phyloP scores from a whole-genome alignment of 2,113 vertebrate genomes.

The Xiphophorus hellerii region DNA sequence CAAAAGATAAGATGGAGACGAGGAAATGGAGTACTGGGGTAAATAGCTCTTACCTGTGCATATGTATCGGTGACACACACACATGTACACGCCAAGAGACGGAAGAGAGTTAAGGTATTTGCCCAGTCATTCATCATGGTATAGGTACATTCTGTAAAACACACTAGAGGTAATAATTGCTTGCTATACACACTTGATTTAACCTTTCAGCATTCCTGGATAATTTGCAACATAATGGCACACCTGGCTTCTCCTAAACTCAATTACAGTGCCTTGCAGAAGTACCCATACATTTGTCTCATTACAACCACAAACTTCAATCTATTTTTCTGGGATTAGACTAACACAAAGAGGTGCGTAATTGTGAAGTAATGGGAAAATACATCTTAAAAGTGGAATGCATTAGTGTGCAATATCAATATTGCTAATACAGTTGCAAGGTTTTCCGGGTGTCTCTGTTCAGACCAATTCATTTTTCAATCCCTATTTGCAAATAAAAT shows the following conservation, averaged over 20 bases:
- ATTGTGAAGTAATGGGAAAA: not conserved
- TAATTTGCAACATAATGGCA: conserved; percentile 69
- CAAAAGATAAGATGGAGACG: conserved; percentile 61
- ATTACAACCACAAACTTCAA: not conserved
- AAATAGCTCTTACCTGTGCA: conserved; percentile 33
- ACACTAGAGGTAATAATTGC: conserved; percentile 37
- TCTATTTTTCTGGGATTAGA: not conserved
- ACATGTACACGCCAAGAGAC: not conserved
- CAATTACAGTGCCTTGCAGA: conserved; percentile 26
- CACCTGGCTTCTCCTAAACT: conserved; percentile 70
- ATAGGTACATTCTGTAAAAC: conserved; percentile 36
- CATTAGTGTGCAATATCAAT: too few species aligned
- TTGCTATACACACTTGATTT: conserved; percentile 17
- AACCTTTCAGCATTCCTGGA: conserved; percentile 66
- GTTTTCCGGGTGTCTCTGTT: not conserved
- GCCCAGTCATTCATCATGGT: conserved; percentile 45
- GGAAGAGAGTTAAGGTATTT: conserved; percentile 31
- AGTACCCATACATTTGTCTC: not conserved
- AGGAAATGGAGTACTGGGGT: conserved; percentile 34
- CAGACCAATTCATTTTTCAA: not conserved
- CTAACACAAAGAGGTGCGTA: not conserved
- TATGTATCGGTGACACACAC: conserved; percentile 26
- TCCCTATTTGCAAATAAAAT: not conserved
- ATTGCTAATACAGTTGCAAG: not conserved
- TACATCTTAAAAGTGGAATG: too few species aligned